A percentile compares a stretch with the other conserved stretches of the same genome.
These are phyloP conservation scores for Phylloscopus whistleri DNA, from an alignment of 2,113 vertebrate species.

Conservation along the genomic window DNA sequence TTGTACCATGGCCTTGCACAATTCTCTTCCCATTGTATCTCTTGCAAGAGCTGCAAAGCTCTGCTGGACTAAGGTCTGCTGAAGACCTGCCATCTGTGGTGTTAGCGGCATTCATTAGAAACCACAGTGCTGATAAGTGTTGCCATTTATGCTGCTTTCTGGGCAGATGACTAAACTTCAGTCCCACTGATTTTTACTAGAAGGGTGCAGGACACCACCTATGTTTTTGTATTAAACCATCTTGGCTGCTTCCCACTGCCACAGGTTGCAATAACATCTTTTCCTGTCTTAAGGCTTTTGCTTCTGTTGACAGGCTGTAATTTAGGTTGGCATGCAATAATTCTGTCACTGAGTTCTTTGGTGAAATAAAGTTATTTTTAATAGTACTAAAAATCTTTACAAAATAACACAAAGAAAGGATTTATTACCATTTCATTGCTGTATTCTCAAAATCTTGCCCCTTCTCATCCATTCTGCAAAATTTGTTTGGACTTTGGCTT, in stretches of 20 bases:
- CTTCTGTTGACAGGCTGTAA: slow-evolving; percentile 7
- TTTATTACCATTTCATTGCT: neutral
- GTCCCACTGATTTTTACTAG: neutral
- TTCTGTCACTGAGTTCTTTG: neutral
- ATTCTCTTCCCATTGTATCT: neutral
- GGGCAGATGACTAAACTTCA: neutral
- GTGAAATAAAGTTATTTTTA: neutral
- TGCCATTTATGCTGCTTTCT: neutral
- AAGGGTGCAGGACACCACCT: neutral
- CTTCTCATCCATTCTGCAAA: neutral
- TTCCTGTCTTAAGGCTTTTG: neutral
- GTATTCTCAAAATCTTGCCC: neutral
- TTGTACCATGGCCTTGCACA: neutral
- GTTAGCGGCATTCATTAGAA: neutral
- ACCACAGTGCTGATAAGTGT: neutral
- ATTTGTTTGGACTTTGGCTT: neutral
- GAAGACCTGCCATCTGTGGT: neutral
- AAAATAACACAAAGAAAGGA: neutral
- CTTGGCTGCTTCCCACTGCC: neutral
- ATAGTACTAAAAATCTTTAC: neutral
- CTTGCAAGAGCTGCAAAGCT: neutral
- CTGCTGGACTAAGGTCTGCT: neutral
- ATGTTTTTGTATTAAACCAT: neutral
- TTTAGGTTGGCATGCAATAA: slow-evolving; percentile 6
- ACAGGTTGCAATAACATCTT: neutral